Conservation (phyloP, 1,140 invertebrate species). For the Meloidogyne floridensis region DNA sequence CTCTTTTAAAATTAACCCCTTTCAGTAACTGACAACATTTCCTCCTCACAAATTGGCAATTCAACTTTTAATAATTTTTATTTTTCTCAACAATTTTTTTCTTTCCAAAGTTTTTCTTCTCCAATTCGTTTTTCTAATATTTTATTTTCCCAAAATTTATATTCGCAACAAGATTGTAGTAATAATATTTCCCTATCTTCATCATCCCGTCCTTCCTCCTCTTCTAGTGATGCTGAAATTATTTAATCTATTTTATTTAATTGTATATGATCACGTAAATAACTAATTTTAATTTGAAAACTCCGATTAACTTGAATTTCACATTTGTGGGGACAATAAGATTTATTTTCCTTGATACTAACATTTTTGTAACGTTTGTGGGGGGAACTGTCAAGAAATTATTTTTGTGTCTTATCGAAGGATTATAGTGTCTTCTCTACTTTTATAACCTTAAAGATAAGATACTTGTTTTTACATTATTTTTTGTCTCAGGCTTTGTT, state of each 20-base stretch:
- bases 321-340: too few relatives aligned
- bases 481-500: too few relatives aligned
- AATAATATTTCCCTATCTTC: background rate
- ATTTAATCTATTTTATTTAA: background rate
- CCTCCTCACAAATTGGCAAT: background rate
- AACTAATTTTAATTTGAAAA: too few relatives aligned
- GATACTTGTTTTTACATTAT: too few relatives aligned
- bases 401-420: too few relatives aligned
- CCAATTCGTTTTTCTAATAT: background rate
- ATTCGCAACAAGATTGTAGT: background rate
- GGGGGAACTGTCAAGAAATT: too few relatives aligned
- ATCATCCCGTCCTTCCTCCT: constrained; percentile 1
- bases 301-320: too few relatives aligned
- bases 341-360: too few relatives aligned
- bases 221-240: constrained; percentile 32
- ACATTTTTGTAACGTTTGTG: too few relatives aligned
- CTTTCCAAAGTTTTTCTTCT: background rate
- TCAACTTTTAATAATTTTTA: background rate
- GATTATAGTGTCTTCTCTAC: too few relatives aligned
- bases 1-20: background rate
- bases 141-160: background rate
- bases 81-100: background rate
- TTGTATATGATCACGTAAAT: background rate
- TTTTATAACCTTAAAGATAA: too few relatives aligned
- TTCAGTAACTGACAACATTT: constrained; percentile 7